Evolutionary conservation across 2,113 vertebrate species (phyloP).

Genomic region (Tupaia tana): DNA sequence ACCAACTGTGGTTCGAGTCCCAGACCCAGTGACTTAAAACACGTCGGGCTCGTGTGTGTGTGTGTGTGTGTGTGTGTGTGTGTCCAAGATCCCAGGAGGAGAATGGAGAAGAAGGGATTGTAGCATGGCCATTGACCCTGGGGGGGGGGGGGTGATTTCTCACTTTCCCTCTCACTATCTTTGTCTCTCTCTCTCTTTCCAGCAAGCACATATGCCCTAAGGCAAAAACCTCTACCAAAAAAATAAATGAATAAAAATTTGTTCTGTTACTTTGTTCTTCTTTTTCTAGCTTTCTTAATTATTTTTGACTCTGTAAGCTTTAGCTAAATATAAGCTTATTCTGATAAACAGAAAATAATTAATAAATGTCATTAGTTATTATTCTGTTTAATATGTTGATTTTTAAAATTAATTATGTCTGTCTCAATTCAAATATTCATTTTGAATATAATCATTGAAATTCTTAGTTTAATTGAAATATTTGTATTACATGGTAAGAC

Average conservation of each 20-base stretch:
- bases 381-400: background rate
- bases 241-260: background rate
- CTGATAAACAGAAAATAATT: constrained; percentile 3
- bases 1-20: too few species aligned
- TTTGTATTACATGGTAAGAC: background rate
- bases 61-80: too few species aligned
- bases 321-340: constrained; percentile 25
- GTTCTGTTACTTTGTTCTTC: background rate
- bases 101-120: too few species aligned
- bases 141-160: too few species aligned
- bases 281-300: background rate
- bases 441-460: constrained; percentile 13
- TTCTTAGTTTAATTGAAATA: constrained; percentile 44
- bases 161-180: too few species aligned
- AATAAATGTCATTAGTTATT: constrained; percentile 25
- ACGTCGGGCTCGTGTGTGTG: too few species aligned
- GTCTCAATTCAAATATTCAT: constrained; percentile 21
- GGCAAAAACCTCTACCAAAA: too few species aligned
- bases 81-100: too few species aligned
- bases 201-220: too few species aligned
- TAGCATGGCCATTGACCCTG: too few species aligned
- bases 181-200: too few species aligned
- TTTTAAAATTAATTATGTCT: constrained; percentile 22
- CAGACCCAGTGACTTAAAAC: too few species aligned
- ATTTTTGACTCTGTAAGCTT: background rate